phyloP scores from a whole-genome alignment of 2,113 vertebrate species.

The Corythoichthys haematopterus region DNA sequence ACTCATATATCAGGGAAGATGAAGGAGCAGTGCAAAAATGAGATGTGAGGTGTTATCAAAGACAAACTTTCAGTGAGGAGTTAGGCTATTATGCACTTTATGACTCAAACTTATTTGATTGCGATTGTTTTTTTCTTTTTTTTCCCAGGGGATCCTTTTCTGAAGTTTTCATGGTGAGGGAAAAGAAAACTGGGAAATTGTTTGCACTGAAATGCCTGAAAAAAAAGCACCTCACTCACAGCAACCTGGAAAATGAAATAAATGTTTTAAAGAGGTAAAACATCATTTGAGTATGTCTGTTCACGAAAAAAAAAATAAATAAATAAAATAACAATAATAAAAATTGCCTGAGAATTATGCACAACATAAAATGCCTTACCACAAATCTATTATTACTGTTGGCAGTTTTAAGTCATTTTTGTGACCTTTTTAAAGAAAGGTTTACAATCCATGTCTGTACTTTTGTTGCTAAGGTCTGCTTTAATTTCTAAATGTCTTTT shows the following conservation, averaged over 20 bases:
- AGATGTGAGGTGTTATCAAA: no score
- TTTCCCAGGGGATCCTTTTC: conserved; percentile 85
- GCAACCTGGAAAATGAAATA: conserved; percentile 92
- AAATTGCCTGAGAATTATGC: no score
- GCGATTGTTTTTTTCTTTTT: conserved; percentile 27
- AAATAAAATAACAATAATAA: no score
- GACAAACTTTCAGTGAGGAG: no score
- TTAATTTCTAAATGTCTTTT: conserved; percentile 3
- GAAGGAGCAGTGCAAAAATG: no score
- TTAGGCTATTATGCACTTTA: not conserved
- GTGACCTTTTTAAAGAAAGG: not conserved
- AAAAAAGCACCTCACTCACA: conserved; percentile 81
- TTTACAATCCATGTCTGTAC: not conserved
- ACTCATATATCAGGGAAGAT: no score
- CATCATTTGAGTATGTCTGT: not conserved
- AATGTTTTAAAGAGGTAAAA: conserved; percentile 83
- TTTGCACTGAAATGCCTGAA: conserved; percentile 93
- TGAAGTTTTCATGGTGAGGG: conserved; percentile 88
- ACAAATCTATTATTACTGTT: no score
- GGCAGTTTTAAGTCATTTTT: not conserved
- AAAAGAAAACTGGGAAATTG: conserved; percentile 80
- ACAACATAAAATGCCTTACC: no score
- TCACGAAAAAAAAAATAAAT: not conserved
- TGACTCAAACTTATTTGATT: not conserved
- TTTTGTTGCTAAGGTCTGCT: not conserved